A percentile compares a stretch with the other conserved stretches of the same genome.
Conservation (phyloP, 1,140 invertebrate genomes). For the Philotrypesis tridentata region DNA sequence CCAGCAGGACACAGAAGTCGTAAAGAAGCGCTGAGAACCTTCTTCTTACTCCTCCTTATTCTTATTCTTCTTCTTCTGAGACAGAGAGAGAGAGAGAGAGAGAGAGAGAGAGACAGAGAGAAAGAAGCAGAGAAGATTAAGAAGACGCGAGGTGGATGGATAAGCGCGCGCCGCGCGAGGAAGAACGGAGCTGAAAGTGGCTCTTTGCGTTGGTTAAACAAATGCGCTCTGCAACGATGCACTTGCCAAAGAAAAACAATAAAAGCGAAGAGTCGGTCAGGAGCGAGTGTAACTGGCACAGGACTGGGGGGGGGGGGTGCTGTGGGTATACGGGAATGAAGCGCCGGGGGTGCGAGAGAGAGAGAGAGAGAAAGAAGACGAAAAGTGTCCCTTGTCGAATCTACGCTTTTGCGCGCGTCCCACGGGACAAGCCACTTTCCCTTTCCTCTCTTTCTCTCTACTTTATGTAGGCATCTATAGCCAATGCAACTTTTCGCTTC, state of each 20-base stretch:
- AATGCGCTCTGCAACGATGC: not conserved
- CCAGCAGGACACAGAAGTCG: slow-evolving; percentile 38
- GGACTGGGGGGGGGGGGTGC: too few species aligned
- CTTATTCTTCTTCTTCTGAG: not conserved
- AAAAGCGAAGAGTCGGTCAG: not conserved
- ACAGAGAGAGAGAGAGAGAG: too few species aligned
- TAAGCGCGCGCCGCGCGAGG: not conserved
- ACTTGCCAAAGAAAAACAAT: slow-evolving; percentile 36
- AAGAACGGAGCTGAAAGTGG: not conserved
- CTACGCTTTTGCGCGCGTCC: slow-evolving; percentile 55
- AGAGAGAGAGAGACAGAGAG: too few species aligned
- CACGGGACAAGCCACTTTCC: slow-evolving; percentile 64
- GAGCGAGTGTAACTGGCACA: not conserved
- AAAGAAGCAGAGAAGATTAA: not conserved
- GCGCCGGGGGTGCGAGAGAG: not conserved
- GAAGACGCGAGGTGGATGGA: not conserved
- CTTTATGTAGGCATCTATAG: slow-evolving; percentile 45
- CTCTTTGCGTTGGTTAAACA: not conserved
- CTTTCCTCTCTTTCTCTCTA: slow-evolving; percentile 54
- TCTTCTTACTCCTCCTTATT: not conserved
- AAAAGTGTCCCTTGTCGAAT: slow-evolving; percentile 48
- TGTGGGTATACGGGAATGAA: not conserved
- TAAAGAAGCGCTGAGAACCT: slow-evolving; percentile 44
- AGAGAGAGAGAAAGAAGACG: not conserved
- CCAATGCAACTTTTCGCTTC: slow-evolving; percentile 46